phyloP scores from a whole-genome alignment of 2,888 invertebrate species.

The Thelaira solivaga region DNA sequence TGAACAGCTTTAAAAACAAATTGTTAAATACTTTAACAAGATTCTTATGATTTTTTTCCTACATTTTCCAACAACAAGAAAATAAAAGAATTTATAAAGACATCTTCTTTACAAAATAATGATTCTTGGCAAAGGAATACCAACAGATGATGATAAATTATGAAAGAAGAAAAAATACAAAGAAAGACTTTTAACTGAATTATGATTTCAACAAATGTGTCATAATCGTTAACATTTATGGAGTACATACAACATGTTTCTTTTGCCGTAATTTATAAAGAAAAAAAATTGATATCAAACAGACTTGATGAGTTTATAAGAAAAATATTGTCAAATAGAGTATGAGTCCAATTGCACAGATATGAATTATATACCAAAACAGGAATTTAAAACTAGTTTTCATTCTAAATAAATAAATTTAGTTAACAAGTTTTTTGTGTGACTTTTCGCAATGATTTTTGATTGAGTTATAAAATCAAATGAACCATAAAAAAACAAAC shows the following conservation, averaged over 20 bases:
- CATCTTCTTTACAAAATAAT: constrained; percentile 21
- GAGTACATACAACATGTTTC: constrained; percentile 40
- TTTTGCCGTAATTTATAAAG: not conserved
- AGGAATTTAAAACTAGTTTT: no score
- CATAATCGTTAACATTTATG: constrained; percentile 61
- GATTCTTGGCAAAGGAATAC: constrained; percentile 3
- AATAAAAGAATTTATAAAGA: constrained; percentile 40
- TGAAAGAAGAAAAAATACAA: not conserved
- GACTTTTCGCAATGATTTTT: no score
- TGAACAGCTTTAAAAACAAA: constrained; percentile 31
- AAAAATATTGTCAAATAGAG: not conserved
- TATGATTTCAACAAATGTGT: constrained; percentile 56
- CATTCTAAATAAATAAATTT: no score
- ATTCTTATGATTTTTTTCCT: not conserved
- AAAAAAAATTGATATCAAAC: not conserved
- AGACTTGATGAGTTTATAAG: constrained; percentile 7
- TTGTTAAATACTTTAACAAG: constrained; percentile 41
- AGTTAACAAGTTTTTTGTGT: no score
- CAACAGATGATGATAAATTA: no score
- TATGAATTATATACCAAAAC: no score
- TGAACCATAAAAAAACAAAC: no score
- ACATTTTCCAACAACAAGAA: not conserved
- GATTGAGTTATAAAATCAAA: no score
- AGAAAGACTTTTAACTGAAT: constrained; percentile 26
- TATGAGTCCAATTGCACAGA: no score